Percentiles rank a stretch among this genome's conserved stretches.
These are phyloP conservation scores for Notospermus geniculatus DNA, from an alignment of 1,140 invertebrate species.

Conservation along the genomic window DNA sequence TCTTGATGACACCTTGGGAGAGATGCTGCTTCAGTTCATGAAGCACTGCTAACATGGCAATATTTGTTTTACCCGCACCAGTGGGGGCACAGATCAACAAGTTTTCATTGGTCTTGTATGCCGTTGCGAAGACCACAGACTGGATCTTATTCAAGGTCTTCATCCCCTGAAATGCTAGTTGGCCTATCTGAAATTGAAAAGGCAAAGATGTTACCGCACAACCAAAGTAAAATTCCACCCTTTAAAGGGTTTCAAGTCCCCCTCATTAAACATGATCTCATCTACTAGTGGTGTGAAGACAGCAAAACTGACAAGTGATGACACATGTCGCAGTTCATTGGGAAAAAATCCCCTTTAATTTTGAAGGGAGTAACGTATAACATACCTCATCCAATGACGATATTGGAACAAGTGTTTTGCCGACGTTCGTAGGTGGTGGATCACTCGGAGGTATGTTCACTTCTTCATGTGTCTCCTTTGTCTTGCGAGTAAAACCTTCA, in stretches of 20 bases:
- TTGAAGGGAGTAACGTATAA: not conserved
- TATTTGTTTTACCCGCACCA: conserved; percentile 84
- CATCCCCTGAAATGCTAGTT: conserved; percentile 73
- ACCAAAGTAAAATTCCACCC: too few species aligned
- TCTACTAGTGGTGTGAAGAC: too few species aligned
- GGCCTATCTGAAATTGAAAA: conserved; percentile 41
- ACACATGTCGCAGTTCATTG: too few species aligned
- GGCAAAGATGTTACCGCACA: not conserved
- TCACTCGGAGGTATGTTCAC: conserved; percentile 80
- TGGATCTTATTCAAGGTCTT: conserved; percentile 91
- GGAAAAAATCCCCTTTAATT: not conserved
- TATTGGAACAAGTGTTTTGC: conserved; percentile 70
- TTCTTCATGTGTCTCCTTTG: conserved; percentile 76
- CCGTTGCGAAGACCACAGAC: conserved; percentile 90
- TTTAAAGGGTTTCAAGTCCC: too few species aligned
- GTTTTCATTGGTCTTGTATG: conserved; percentile 96
- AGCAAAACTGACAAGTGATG: too few species aligned
- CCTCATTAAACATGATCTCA: too few species aligned
- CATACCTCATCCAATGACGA: conserved; percentile 73
- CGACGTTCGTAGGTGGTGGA: conserved; percentile 64
- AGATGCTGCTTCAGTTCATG: conserved; percentile 87
- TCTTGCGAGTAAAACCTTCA: conserved; percentile 69
- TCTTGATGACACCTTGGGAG: conserved; percentile 68
- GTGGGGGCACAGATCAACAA: conserved; percentile 66
- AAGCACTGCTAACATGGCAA: conserved; percentile 89